Evolutionary conservation across 2,797 vertebrate species (phyloP).

Genomic region (Oryzias dopingdopingensis): DNA sequence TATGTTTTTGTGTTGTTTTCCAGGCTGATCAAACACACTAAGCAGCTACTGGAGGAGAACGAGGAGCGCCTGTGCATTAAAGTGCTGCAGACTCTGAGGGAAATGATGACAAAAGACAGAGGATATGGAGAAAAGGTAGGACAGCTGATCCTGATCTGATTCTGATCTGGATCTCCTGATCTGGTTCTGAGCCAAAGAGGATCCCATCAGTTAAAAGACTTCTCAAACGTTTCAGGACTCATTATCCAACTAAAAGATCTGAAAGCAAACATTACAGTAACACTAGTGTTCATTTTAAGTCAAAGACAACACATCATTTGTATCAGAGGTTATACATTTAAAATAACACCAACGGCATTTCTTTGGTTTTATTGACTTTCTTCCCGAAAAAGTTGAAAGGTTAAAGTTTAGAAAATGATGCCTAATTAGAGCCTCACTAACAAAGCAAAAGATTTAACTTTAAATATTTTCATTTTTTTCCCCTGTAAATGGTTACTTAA

Average conservation of each 20-base stretch:
- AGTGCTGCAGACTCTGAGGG: constrained; percentile 94
- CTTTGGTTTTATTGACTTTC: too few species aligned
- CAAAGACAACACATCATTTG: too few species aligned
- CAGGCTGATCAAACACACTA: constrained; percentile 97
- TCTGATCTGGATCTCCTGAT: too few species aligned
- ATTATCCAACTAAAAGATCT: not conserved
- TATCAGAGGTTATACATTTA: too few species aligned
- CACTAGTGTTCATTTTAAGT: too few species aligned
- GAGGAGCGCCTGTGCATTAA: constrained; percentile 98
- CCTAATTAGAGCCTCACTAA: too few species aligned
- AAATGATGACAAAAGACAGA: constrained; percentile 99
- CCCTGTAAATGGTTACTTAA: too few species aligned
- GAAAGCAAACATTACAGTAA: not conserved
- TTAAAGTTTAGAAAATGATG: too few species aligned
- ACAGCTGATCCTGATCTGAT: constrained; percentile 42
- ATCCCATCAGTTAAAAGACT: constrained; percentile 20
- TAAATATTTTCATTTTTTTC: too few species aligned
- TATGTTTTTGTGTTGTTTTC: not conserved
- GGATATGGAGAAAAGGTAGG: constrained; percentile 98
- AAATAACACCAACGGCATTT: too few species aligned
- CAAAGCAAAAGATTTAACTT: too few species aligned
- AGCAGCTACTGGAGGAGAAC: constrained; percentile 96
- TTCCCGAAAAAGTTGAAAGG: too few species aligned
- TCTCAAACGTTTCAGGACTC: constrained; percentile 12
- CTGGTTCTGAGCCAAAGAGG: not conserved